These are phyloP conservation scores for Blastobasis adustella DNA, from an alignment of 2,888 invertebrate species.

Conservation along the genomic window DNA sequence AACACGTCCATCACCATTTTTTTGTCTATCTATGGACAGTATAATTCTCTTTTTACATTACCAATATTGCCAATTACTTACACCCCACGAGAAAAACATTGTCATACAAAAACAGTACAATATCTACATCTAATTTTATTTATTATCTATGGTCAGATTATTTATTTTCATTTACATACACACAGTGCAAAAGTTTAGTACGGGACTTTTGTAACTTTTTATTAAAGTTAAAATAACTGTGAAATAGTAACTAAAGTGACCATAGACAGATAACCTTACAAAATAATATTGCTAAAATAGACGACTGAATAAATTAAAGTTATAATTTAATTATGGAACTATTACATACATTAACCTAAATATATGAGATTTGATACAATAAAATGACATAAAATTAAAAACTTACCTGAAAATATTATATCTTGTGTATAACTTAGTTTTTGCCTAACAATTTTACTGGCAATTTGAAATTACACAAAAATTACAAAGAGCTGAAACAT, in stretches of 20 bases:
- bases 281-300: no score
- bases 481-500: conserved; percentile 11
- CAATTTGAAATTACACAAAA: conserved; percentile 17
- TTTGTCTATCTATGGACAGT: conserved; percentile 22
- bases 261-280: no score
- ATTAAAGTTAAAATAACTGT: no score
- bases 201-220: no score
- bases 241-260: no score
- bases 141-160: conserved; percentile 24
- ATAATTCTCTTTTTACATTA: conserved; percentile 3
- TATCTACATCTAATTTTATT: conserved; percentile 24
- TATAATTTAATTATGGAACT: no score
- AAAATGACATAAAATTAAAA: conserved; percentile 1
- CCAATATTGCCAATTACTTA: conserved; percentile 10
- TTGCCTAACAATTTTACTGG: conserved; percentile 12
- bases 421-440: conserved; percentile 1
- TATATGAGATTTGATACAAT: conserved; percentile 36
- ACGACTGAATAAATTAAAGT: conserved; percentile 21
- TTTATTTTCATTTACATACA: conserved; percentile 13
- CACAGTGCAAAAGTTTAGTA: not conserved
- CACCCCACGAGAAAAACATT: conserved; percentile 7
- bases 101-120: no score
- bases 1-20: conserved; percentile 19
- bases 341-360: conserved; percentile 15
- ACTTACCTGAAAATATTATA: not conserved